Percentiles rank a stretch among this genome's conserved stretches.
phyloP scores from a whole-genome alignment of 2,888 invertebrate genomes.

The Glaucopsyche alexis region DNA sequence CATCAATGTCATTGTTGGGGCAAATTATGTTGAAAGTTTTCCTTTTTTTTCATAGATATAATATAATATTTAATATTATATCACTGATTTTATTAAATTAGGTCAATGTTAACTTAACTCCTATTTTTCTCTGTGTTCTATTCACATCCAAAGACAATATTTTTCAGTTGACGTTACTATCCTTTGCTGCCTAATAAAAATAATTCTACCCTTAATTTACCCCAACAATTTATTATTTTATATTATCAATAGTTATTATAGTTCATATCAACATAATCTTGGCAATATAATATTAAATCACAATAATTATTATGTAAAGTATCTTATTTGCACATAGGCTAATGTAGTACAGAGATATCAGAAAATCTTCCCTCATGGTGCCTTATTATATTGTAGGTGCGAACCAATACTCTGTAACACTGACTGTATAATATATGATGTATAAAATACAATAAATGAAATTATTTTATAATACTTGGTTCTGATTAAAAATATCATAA shows the following conservation, averaged over 20 bases:
- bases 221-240: background rate
- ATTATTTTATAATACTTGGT: conserved; percentile 74
- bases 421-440: conserved; percentile 69
- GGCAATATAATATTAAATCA: conserved; percentile 16
- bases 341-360: conserved; percentile 1
- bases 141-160: too few relatives aligned
- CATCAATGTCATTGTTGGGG: background rate
- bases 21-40: background rate
- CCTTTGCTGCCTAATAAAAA: too few relatives aligned
- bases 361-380: conserved; percentile 62
- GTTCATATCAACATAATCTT: conserved; percentile 5
- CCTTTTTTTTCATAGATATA: too few relatives aligned
- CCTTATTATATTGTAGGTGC: conserved; percentile 71
- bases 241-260: background rate
- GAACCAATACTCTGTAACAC: conserved; percentile 68
- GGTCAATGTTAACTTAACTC: too few relatives aligned
- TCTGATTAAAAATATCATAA: conserved; percentile 39
- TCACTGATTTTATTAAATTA: background rate
- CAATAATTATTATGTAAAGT: background rate
- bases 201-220: background rate
- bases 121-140: background rate
- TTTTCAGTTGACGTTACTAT: too few relatives aligned
- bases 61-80: too few relatives aligned
- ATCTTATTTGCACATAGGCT: conserved; percentile 2
- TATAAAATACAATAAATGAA: conserved; percentile 72